Conservation (phyloP, 1,140 invertebrate genomes). For the Propsilocerus akamusi region DNA sequence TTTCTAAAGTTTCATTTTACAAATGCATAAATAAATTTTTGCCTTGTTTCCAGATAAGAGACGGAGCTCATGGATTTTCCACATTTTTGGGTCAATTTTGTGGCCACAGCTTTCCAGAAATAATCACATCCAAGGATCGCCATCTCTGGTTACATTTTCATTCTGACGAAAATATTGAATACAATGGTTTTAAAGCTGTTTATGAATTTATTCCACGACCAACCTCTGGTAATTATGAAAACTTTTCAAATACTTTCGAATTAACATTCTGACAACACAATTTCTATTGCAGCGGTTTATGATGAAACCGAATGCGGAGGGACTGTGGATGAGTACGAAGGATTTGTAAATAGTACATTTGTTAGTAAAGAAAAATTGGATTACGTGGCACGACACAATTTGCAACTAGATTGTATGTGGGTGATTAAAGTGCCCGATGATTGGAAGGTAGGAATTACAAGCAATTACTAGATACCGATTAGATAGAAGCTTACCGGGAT, state of each 20-base stretch:
- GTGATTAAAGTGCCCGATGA: slow-evolving; percentile 42
- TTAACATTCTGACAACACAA: background rate
- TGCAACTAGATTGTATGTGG: slow-evolving; percentile 67
- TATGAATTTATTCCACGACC: slow-evolving; percentile 42
- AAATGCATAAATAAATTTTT: background rate
- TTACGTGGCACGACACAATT: slow-evolving; percentile 14
- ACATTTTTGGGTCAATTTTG: slow-evolving; percentile 47
- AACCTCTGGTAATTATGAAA: slow-evolving; percentile 24
- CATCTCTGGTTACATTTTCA: slow-evolving; percentile 70
- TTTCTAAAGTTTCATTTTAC: background rate
- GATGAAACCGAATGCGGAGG: slow-evolving; percentile 21
- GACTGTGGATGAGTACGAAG: slow-evolving; percentile 17
- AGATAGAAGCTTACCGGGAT: too few relatives aligned
- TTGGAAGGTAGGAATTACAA: slow-evolving; percentile 37
- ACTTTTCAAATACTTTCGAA: background rate
- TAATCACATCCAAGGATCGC: slow-evolving; percentile 52
- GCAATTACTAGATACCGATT: background rate
- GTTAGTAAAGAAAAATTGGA: slow-evolving; percentile 16
- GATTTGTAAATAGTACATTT: slow-evolving; percentile 18
- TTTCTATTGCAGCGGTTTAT: slow-evolving; percentile 10
- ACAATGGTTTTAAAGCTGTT: slow-evolving; percentile 62
- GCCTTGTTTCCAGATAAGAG: slow-evolving; percentile 28
- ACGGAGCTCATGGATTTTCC: slow-evolving; percentile 75
- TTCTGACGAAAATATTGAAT: slow-evolving; percentile 70
- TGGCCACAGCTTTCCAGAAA: slow-evolving; percentile 55